Conservation (phyloP, 1,140 invertebrate species). For the Tetraneura akinire region DNA sequence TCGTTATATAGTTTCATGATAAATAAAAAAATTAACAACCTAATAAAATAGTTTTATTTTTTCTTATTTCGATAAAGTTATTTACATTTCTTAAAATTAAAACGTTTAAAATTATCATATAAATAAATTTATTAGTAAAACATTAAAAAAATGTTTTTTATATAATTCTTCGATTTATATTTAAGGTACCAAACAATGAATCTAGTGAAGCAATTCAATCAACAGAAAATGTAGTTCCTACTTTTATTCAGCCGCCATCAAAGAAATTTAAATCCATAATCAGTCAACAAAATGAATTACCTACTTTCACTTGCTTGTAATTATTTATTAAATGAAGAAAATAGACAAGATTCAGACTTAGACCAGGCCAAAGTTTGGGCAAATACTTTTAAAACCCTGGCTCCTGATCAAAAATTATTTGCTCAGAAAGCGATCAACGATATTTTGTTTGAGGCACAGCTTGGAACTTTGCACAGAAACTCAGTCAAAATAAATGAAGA, state of each 20-base stretch:
- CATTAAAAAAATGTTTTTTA: slow-evolving; percentile 1
- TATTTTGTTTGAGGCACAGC: background rate
- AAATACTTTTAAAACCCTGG: background rate
- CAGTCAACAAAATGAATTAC: background rate
- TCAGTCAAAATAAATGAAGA: background rate
- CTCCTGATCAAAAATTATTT: background rate
- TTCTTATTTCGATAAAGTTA: too few species aligned
- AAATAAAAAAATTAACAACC: too few species aligned
- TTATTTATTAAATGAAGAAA: background rate
- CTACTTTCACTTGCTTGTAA: background rate
- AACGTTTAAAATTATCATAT: background rate
- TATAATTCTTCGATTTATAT: slow-evolving; percentile 5
- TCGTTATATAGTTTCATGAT: too few species aligned
- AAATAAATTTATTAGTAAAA: background rate
- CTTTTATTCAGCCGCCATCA: background rate
- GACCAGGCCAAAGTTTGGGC: slow-evolving; percentile 1
- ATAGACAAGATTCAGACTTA: background rate
- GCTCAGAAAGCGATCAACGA: background rate
- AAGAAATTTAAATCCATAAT: background rate
- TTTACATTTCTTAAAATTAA: background rate
- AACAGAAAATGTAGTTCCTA: slow-evolving; percentile 1
- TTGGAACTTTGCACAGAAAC: background rate
- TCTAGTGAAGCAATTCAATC: background rate
- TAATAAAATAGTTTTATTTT: too few species aligned
- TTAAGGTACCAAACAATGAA: slow-evolving; percentile 12